A percentile compares a stretch with the other conserved stretches of the same genome.
Evolutionary conservation across 2,113 vertebrate genomes (phyloP).

Genomic region (Planiliza haematocheilus): DNA sequence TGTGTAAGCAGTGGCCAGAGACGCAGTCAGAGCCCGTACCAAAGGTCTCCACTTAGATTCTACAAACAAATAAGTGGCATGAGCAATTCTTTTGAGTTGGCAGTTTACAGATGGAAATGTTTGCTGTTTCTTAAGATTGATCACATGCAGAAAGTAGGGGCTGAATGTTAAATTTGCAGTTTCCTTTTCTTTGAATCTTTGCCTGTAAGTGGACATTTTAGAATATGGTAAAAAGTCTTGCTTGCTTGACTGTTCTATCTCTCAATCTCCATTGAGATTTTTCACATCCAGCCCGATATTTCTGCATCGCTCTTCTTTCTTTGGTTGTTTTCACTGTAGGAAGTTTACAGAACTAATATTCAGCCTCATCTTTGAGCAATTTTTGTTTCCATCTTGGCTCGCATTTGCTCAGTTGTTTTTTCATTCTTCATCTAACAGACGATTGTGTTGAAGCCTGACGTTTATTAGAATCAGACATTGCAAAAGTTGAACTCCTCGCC

Average conservation of each 20-base stretch:
- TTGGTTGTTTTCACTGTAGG: neutral
- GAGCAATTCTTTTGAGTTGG: neutral
- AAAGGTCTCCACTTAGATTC: constrained; percentile 27
- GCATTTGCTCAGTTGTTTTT: neutral
- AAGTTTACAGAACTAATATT: neutral
- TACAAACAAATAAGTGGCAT: neutral
- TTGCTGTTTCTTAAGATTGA: neutral
- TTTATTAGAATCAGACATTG: constrained; percentile 26
- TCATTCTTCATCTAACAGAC: neutral
- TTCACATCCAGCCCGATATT: neutral
- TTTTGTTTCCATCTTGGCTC: constrained; percentile 2
- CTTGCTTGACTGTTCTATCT: too few relatives aligned
- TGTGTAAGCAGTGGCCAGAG: constrained; percentile 20
- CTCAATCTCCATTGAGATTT: too few relatives aligned
- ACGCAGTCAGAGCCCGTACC: constrained; percentile 7
- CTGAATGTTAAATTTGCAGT: neutral
- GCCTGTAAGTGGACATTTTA: too few relatives aligned
- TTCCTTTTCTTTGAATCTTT: neutral
- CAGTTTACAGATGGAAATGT: neutral
- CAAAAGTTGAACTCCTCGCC: neutral
- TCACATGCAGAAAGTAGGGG: neutral
- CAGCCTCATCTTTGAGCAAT: constrained; percentile 6
- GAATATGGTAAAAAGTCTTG: too few relatives aligned
- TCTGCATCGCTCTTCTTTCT: neutral
- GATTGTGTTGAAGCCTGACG: constrained; percentile 11